Evolutionary conservation across 2,888 invertebrate genomes (phyloP), one percentile per base, ranked within the genome.

Genomic region (Eupithecia exiguata): DNA sequence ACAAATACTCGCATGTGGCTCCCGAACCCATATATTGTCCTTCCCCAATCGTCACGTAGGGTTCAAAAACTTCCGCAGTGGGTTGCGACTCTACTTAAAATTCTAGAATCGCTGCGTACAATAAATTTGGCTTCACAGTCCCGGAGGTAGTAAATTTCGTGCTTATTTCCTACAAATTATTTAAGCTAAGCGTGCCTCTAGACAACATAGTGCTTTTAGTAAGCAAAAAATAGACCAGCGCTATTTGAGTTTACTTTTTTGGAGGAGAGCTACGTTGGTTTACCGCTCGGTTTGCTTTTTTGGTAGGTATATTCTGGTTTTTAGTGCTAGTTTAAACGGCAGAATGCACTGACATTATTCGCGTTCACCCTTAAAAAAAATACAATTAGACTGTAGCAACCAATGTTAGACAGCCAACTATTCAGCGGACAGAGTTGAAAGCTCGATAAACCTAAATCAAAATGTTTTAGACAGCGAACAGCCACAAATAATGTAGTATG

Each of bases 151-250:
- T 89, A 89, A 91, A 91, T 91, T 91, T 87, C 72, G 85, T 85
- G 87, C 87, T 89, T 91, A 90, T 91, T 90, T 90, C 86, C 86
- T 82, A 88, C 89, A 91, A 91, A 91, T 91, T 91, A 91, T 90
- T 91, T 89, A 81, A 84, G 84, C 86, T 86, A 83, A 86, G 81
- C 84, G 80, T 82, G 82, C 71, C 74, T 21, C 69, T 68, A 68
- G 58, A 73, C 71, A 75, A 75, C 73, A 36, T 53, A 74, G 74
- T 72, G 76, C 74, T 75, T 74, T 71, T 74, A 71, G 46, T 46
- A 66, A n/a, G 53, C 70, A 74, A 76, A 78, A 76, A 79, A 69
- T 77, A 63, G 71, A 76, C 77, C 71, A 66, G 68, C 68, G 72
- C 70, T 70, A 49, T 71, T 76, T 70, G 62, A 66, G 68, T 49